Evolutionary conservation across 1,140 invertebrate species (phyloP).

Genomic region (Neodiprion virginianus): DNA sequence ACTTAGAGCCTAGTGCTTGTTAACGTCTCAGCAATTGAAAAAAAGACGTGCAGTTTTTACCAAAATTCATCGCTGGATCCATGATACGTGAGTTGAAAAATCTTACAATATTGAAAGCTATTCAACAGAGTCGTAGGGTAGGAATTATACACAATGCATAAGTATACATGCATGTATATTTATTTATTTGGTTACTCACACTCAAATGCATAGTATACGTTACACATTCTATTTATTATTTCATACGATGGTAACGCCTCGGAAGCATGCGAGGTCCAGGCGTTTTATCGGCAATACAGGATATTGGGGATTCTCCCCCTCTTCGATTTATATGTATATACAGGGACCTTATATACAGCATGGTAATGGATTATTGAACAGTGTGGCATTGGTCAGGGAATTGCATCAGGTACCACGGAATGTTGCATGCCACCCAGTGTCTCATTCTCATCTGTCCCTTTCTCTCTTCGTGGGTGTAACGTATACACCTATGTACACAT

Average conservation of each 20-base stretch:
- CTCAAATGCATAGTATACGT: neutral
- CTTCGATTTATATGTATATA: neutral
- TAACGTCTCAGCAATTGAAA: too few relatives aligned
- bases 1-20: too few relatives aligned
- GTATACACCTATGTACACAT: too few relatives aligned
- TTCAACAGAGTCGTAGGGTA: too few relatives aligned
- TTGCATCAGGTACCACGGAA: neutral
- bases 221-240: neutral
- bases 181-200: neutral
- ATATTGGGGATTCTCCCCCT: conserved; percentile 9
- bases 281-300: conserved; percentile 10
- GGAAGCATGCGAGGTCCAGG: conserved; percentile 12
- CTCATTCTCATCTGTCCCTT: too few relatives aligned
- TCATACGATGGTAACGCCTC: conserved; percentile 4
- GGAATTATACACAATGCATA: too few relatives aligned
- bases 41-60: too few relatives aligned
- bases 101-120: too few relatives aligned
- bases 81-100: too few relatives aligned
- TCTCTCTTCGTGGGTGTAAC: too few relatives aligned
- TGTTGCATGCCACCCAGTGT: neutral
- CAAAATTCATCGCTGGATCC: too few relatives aligned
- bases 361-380: neutral
- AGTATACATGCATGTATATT: neutral
- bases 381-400: neutral
- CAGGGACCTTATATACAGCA: neutral